A percentile compares a stretch with the other conserved stretches of the same genome.
Conservation (phyloP, 2,113 vertebrate genomes). For the Rhagologus leucostigma region DNA sequence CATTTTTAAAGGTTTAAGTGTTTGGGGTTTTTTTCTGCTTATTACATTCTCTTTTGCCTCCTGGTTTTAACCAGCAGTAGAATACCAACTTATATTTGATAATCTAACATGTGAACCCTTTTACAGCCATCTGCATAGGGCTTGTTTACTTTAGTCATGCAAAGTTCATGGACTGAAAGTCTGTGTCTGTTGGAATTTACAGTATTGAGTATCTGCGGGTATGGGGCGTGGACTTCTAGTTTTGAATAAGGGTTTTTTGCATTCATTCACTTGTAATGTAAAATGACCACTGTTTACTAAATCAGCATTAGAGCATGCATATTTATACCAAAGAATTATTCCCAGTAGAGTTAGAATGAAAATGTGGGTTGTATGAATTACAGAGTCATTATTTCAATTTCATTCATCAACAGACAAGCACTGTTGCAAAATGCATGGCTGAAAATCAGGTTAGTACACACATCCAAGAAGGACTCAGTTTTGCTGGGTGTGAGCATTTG, state of each 20-base stretch:
- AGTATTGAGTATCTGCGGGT: not conserved
- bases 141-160: not conserved
- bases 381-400: not conserved
- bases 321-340: not conserved
- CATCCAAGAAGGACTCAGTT: not conserved
- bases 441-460: not conserved
- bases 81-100: not conserved
- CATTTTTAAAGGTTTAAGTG: constrained; percentile 2
- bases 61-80: not conserved
- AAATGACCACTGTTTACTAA: not conserved
- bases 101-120: not conserved
- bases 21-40: not conserved
- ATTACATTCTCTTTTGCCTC: not conserved
- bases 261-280: not conserved
- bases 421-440: not conserved
- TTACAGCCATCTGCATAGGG: not conserved
- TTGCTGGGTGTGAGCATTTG: not conserved
- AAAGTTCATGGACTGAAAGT: not conserved
- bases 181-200: not conserved
- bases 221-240: not conserved
- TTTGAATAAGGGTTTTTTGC: not conserved
- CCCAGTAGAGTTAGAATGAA: not conserved
- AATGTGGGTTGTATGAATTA: not conserved
- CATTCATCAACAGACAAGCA: not conserved
- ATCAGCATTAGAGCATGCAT: not conserved